Evolutionary conservation across 2,797 vertebrate genomes (phyloP).

Genomic region (Danio jaintianensis): DNA sequence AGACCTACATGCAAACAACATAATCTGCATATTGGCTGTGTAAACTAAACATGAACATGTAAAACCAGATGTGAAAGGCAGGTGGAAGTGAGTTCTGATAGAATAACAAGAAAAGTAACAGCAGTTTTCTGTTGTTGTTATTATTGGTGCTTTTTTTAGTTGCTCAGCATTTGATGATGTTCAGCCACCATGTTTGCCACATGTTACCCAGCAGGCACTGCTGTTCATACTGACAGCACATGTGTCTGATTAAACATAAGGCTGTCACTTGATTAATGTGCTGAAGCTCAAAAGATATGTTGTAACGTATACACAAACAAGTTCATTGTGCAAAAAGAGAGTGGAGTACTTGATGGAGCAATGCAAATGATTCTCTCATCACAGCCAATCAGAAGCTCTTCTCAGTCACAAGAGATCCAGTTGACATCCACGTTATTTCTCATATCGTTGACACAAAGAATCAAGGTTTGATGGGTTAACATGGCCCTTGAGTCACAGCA

Average conservation of each 20-base stretch:
- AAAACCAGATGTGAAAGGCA: slow-evolving; percentile 25
- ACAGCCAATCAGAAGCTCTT: slow-evolving; percentile 26
- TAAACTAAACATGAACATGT: background rate
- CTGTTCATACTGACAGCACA: slow-evolving; percentile 6
- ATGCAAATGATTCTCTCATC: background rate
- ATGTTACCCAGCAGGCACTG: slow-evolving; percentile 34
- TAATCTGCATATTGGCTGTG: background rate
- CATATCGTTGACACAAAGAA: background rate
- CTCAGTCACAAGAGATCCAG: slow-evolving; percentile 23
- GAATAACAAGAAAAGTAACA: background rate
- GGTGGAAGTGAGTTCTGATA: background rate
- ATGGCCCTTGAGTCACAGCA: background rate
- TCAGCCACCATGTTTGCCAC: slow-evolving; percentile 14
- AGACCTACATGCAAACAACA: background rate
- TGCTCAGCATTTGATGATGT: slow-evolving; percentile 3
- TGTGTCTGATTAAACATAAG: slow-evolving; percentile 27
- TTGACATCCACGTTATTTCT: slow-evolving; percentile 5
- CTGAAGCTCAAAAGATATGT: slow-evolving; percentile 2
- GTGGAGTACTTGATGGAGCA: background rate
- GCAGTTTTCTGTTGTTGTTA: background rate
- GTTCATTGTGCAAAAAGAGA: background rate
- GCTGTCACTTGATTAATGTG: background rate
- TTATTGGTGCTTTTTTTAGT: slow-evolving; percentile 6
- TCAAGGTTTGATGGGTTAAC: slow-evolving; percentile 1
- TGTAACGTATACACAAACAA: background rate